phyloP scores from a whole-genome alignment of 1,140 invertebrate species.

The Zaprionus camerounensis region DNA sequence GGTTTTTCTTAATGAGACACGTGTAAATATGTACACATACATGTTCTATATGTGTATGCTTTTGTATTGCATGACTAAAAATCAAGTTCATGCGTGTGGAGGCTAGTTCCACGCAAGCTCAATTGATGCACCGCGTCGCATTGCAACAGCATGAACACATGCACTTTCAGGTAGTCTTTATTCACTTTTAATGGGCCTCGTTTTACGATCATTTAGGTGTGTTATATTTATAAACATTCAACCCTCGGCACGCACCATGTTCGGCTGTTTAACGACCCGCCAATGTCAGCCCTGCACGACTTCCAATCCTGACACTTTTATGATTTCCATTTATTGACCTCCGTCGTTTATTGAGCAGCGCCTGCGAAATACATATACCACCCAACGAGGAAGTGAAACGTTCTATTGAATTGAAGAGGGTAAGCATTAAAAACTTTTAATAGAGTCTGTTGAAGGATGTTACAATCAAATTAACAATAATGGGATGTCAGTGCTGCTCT shows the following conservation, averaged over 20 bases:
- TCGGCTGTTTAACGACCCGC: slow-evolving; percentile 63
- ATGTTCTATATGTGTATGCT: slow-evolving; percentile 6
- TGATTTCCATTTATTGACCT: slow-evolving; percentile 50
- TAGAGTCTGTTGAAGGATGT: slow-evolving; percentile 33
- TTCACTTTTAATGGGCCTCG: slow-evolving; percentile 63
- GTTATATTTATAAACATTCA: slow-evolving; percentile 72
- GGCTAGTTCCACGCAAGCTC: slow-evolving; percentile 29
- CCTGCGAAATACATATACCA: slow-evolving; percentile 31
- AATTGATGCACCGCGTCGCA: slow-evolving; percentile 7
- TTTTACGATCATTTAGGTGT: slow-evolving; percentile 69
- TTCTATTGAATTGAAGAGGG: slow-evolving; percentile 30
- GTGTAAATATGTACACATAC: slow-evolving; percentile 21
- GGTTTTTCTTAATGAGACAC: slow-evolving; percentile 8
- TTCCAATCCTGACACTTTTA: slow-evolving; percentile 57
- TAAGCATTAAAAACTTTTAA: slow-evolving; percentile 27
- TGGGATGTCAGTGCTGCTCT: not conserved
- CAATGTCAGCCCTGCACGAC: slow-evolving; percentile 62
- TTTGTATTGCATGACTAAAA: slow-evolving; percentile 27
- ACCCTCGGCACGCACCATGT: slow-evolving; percentile 56
- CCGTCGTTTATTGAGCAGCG: slow-evolving; percentile 32
- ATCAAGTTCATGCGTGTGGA: slow-evolving; percentile 46
- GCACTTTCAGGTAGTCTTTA: slow-evolving; percentile 42
- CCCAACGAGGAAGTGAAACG: slow-evolving; percentile 38
- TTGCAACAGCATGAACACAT: slow-evolving; percentile 19
- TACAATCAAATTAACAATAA: slow-evolving; percentile 23